These are phyloP conservation scores for Drosophila niveifrons DNA, from an alignment of 2,888 invertebrate species.

Conservation along the genomic window DNA sequence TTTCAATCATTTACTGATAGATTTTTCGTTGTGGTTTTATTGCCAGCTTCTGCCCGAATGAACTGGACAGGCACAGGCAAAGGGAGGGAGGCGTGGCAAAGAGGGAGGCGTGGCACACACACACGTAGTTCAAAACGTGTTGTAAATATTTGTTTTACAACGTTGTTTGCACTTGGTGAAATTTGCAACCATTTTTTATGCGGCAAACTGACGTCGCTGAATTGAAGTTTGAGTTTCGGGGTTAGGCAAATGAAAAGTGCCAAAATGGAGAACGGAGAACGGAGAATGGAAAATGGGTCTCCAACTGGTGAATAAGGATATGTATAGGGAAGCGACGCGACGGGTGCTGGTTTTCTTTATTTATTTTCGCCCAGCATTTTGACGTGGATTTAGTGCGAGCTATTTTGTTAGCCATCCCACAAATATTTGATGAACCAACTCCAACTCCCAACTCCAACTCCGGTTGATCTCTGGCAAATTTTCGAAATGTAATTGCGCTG, in stretches of 20 bases:
- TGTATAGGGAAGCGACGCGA: neutral
- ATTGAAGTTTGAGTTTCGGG: constrained; percentile 29
- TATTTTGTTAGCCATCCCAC: constrained; percentile 70
- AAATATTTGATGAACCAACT: constrained; percentile 71
- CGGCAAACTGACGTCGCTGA: constrained; percentile 41
- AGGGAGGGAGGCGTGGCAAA: neutral
- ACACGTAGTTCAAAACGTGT: constrained; percentile 71
- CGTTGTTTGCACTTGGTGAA: constrained; percentile 75
- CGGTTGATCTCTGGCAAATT: neutral
- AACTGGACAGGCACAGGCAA: constrained; percentile 15
- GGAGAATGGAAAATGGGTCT: constrained; percentile 28
- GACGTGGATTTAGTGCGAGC: constrained; percentile 74
- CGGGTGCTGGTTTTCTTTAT: constrained; percentile 42
- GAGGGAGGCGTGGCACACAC: constrained; percentile 18
- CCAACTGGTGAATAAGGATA: constrained; percentile 19
- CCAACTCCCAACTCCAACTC: too few species aligned
- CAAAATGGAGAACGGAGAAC: neutral
- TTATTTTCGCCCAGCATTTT: constrained; percentile 60
- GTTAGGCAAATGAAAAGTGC: neutral
- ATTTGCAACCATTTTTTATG: constrained; percentile 71
- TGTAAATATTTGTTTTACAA: constrained; percentile 77
- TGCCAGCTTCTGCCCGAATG: constrained; percentile 47
- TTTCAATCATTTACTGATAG: constrained; percentile 69
- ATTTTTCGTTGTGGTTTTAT: constrained; percentile 63
- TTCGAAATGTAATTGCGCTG: constrained; percentile 60